These are phyloP conservation scores for Micromesistius poutassou DNA, from an alignment of 2,797 vertebrate species.

Conservation along the genomic window DNA sequence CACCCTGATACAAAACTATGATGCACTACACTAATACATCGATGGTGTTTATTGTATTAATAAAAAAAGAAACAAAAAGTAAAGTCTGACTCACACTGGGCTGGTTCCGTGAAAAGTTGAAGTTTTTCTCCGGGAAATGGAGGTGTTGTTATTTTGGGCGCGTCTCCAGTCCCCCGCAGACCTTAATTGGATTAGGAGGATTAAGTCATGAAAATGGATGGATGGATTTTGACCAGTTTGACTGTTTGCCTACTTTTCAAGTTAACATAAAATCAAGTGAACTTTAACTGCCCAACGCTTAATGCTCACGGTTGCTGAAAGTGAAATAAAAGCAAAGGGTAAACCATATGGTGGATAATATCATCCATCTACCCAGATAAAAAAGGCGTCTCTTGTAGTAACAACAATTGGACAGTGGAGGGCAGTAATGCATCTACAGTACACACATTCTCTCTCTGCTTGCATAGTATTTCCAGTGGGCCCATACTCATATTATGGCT, in stretches of 20 bases:
- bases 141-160: not conserved
- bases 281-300: not conserved
- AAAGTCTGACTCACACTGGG: not conserved
- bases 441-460: not conserved
- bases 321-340: not conserved
- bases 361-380: not conserved
- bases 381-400: not conserved
- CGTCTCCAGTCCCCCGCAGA: not conserved
- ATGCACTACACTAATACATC: not conserved
- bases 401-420: not conserved
- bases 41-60: not conserved
- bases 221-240: slow-evolving; percentile 2
- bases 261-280: not conserved
- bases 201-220: not conserved
- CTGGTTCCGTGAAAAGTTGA: not conserved
- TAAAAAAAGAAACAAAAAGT: not conserved
- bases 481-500: not conserved
- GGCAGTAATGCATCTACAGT: slow-evolving; percentile 10
- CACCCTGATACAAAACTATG: not conserved
- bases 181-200: slow-evolving; percentile 2
- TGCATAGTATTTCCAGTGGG: not conserved
- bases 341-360: not conserved
- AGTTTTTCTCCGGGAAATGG: not conserved
- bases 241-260: not conserved
- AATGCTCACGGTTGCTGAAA: not conserved